These are phyloP conservation scores for Morpho deidamia DNA, from an alignment of 2,888 invertebrate species.

Conservation along the genomic window DNA sequence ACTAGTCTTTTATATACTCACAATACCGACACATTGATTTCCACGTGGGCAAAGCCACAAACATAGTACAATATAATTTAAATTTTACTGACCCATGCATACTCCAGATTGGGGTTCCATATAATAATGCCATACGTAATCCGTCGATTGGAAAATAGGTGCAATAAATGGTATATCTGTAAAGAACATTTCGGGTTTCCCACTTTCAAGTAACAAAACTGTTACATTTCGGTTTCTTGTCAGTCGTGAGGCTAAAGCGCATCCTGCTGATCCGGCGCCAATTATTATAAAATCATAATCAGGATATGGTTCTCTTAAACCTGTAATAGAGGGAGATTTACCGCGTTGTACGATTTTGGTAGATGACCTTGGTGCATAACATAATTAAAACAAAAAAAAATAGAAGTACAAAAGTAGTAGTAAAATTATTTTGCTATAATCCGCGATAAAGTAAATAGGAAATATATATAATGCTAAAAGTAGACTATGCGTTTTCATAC, in stretches of 20 bases:
- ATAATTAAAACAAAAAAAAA: no score
- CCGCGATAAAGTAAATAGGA: no score
- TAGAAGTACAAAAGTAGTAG: no score
- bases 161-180: constrained; percentile 66
- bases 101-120: constrained; percentile 76
- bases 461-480: no score
- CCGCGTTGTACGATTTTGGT: no score
- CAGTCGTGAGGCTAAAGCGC: constrained; percentile 69
- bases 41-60: no score
- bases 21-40: no score
- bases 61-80: no score
- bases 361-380: no score
- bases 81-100: constrained; percentile 55
- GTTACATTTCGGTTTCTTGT: constrained; percentile 60
- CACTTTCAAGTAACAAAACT: constrained; percentile 71
- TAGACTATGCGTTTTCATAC: no score
- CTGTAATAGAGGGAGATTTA: constrained; percentile 32
- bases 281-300: constrained; percentile 73
- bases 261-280: constrained; percentile 76
- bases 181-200: constrained; percentile 59
- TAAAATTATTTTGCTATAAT: no score
- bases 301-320: constrained; percentile 50
- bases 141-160: constrained; percentile 54
- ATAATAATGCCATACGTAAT: constrained; percentile 71
- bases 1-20: no score